These are phyloP conservation scores for Pelusios castaneus DNA, from an alignment of 2,113 vertebrate genomes.

Conservation along the genomic window DNA sequence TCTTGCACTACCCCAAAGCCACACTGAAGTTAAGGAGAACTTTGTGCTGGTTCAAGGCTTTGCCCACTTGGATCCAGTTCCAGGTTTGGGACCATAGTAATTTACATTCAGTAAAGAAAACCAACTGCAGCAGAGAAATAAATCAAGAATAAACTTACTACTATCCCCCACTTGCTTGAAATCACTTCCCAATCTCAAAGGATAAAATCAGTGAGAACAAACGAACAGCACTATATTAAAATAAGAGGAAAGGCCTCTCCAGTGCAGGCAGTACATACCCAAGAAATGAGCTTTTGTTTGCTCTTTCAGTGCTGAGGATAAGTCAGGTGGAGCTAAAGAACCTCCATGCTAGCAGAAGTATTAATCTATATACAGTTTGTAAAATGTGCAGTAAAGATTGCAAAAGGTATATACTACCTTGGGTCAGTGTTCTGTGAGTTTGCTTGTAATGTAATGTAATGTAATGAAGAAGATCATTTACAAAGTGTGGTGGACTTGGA, in stretches of 20 bases:
- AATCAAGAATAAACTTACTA: conserved; percentile 21
- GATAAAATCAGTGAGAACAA: conserved; percentile 55
- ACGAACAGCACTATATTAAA: conserved; percentile 44
- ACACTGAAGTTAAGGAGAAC: background rate
- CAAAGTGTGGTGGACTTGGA: background rate
- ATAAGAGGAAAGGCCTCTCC: conserved; percentile 66
- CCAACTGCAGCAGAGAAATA: conserved; percentile 31
- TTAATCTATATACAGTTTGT: background rate
- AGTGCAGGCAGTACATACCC: conserved; percentile 8
- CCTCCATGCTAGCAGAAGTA: background rate
- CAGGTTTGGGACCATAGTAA: background rate
- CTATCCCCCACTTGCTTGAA: conserved; percentile 62
- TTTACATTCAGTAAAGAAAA: conserved; percentile 46
- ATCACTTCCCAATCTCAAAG: conserved; percentile 57
- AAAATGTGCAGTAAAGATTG: background rate
- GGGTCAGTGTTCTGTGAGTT: conserved; percentile 27
- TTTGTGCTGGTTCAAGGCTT: fast-evolving
- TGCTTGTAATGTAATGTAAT: conserved; percentile 41
- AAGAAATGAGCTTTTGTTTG: background rate
- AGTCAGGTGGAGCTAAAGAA: background rate
- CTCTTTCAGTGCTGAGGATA: background rate
- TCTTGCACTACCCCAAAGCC: fast-evolving
- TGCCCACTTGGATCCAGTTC: fast-evolving
- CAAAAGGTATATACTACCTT: background rate
- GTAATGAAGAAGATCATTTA: conserved; percentile 47